A percentile compares a stretch with the other conserved stretches of the same genome.
phyloP scores from a whole-genome alignment of 2,113 vertebrate species.

The Nerophis ophidion region DNA sequence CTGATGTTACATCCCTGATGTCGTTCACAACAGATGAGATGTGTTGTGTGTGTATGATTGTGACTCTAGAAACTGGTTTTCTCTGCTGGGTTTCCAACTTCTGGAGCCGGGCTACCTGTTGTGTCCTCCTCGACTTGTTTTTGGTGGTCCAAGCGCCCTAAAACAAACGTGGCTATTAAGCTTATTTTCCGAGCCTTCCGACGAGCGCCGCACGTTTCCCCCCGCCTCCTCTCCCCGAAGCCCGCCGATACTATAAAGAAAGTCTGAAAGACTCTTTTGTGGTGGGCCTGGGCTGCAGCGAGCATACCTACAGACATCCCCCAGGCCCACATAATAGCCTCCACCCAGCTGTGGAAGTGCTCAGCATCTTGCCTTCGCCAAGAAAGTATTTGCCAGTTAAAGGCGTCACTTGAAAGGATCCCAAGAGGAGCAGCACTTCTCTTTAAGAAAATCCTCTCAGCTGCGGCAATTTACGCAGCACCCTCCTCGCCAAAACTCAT shows the following conservation, averaged over 20 bases:
- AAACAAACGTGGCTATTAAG: neutral
- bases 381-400: constrained; percentile 16
- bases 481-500: too few species aligned
- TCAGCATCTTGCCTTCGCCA: constrained; percentile 9
- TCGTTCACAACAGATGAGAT: too few species aligned
- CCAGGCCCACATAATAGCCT: constrained; percentile 31
- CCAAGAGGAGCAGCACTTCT: constrained; percentile 5
- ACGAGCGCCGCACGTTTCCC: constrained; percentile 5
- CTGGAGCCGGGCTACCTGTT: too few species aligned
- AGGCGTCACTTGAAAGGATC: constrained; percentile 13
- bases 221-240: constrained; percentile 32
- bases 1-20: too few species aligned
- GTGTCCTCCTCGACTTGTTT: too few species aligned
- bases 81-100: too few species aligned
- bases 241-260: constrained; percentile 38
- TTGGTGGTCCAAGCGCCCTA: neutral
- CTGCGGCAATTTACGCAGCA: constrained; percentile 14
- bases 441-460: constrained; percentile 24
- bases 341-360: constrained; percentile 45
- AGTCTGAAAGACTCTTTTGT: constrained; percentile 57
- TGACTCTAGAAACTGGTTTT: too few species aligned
- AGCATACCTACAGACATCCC: constrained; percentile 32
- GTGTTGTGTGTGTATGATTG: too few species aligned
- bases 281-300: constrained; percentile 37
- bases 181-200: too few species aligned